Base-by-base conservation (phyloP, 2,888 invertebrate genomes). In the Hermaeophaga mercurialis region DNA sequence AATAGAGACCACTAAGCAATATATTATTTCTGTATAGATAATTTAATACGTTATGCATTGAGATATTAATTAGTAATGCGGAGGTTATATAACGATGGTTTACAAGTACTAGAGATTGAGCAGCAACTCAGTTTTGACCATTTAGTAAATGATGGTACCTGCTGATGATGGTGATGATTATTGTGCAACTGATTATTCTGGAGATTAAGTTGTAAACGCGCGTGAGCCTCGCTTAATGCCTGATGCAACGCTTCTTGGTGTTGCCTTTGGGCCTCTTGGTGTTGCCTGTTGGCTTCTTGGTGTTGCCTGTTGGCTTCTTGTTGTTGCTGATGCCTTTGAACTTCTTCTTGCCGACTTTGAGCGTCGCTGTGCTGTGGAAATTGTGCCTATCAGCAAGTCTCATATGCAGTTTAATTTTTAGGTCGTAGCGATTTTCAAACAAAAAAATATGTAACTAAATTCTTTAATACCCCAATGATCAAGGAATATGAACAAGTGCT, bases 211-310 rank as follows among this genome's bases (percentile, higher is more conserved):
- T 73, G 73, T 59, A 75, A 73, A 65, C 80, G 77, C 63, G 79
- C 80, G 65, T 81, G 79, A 63, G 80, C 79, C 57, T 73, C 73
- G 19, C 71, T 73, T 61, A 75, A 70, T 61, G 73, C 70, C 52
- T 74, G 74, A 54, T 73, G 73, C 19, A 72, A 65, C 44, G 75
- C 73, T 59, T 70, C 70, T 50, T 70, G 54, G 47, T 73, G 71
- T 55, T 73, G 70, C 48, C 74, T 62, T 18, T 68, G 65, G 1
- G 56, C 62, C 38, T 62, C 66, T 56, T 73, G 70, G 18, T 73
- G 72, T 58, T 71, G 69, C 46, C 67, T 60, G 18, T 67, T 65
- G 7, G 54, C 62, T 50, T 64, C 69, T 54, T 76, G 71, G 54
- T 76, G 71, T 17, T n/a, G 75, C 74, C 49, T 75, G 75, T 57